A percentile compares a stretch with the other conserved stretches of the same genome.
phyloP scores from a whole-genome alignment of 2,797 vertebrate genomes.

The Spinibarbus caldwelli region DNA sequence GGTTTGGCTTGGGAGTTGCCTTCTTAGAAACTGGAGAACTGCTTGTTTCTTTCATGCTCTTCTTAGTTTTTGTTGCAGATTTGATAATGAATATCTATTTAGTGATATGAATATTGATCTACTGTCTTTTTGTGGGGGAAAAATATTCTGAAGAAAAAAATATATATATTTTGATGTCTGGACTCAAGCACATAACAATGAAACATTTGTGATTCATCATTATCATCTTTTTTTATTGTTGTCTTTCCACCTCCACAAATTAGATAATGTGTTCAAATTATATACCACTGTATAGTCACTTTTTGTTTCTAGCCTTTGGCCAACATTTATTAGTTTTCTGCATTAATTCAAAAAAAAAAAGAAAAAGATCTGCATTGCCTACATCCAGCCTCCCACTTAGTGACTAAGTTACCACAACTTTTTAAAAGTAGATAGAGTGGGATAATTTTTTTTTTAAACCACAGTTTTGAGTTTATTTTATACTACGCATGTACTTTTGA shows the following conservation, averaged over 20 bases:
- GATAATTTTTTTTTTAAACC: neutral
- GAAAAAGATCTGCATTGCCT: neutral
- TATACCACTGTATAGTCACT: neutral
- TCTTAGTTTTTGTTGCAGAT: conserved; percentile 28
- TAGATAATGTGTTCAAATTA: neutral
- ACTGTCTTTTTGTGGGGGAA: conserved; percentile 13
- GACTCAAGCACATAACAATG: neutral
- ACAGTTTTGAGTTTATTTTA: conserved; percentile 5
- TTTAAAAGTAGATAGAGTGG: neutral
- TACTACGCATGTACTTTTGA: conserved; percentile 2
- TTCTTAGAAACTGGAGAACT: conserved; percentile 17
- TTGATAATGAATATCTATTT: conserved; percentile 21
- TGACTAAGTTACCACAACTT: conserved; percentile 10
- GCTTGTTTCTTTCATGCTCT: conserved; percentile 21
- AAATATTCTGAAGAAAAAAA: neutral
- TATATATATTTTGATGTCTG: neutral
- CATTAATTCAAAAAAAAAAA: neutral
- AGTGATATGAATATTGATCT: conserved; percentile 1
- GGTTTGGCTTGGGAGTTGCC: conserved; percentile 45
- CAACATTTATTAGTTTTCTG: neutral
- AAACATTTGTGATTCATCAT: neutral
- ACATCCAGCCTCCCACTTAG: conserved; percentile 6
- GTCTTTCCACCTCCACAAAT: neutral
- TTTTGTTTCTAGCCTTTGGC: neutral
- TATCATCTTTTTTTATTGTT: neutral